phyloP scores from a whole-genome alignment of 2,888 invertebrate species.

The Lasioglossum calceatum region DNA sequence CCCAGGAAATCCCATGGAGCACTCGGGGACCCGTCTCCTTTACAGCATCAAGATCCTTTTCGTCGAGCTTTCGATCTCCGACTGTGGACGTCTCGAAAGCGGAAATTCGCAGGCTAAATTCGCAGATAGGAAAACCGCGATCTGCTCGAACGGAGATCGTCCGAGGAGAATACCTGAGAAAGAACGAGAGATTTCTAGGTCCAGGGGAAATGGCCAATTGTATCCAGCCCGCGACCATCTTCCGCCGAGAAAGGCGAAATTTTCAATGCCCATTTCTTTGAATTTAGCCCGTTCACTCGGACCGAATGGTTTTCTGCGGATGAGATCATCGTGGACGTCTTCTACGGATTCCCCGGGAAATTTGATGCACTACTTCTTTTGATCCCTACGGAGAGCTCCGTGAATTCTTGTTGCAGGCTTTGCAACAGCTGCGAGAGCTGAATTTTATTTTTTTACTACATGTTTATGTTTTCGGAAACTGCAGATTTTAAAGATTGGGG shows the following conservation, averaged over 20 bases:
- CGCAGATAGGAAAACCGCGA: not conserved
- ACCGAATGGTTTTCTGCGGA: not conserved
- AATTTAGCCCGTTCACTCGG: not conserved
- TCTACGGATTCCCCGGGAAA: not conserved
- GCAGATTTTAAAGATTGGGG: not conserved
- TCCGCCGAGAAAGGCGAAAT: not conserved
- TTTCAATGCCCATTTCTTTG: not conserved
- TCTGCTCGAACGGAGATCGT: not conserved
- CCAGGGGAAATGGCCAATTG: slow-evolving; percentile 5
- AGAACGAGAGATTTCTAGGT: slow-evolving; percentile 24
- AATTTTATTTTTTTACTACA: not conserved
- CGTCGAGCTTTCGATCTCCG: slow-evolving; percentile 15
- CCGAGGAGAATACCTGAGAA: not conserved
- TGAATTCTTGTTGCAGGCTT: too few species aligned
- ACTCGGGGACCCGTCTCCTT: not conserved
- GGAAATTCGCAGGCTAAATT: not conserved
- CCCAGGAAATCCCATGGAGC: not conserved
- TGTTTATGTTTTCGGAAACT: not conserved
- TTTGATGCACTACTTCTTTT: not conserved
- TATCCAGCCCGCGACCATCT: not conserved
- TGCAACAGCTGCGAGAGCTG: not conserved
- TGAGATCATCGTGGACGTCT: not conserved
- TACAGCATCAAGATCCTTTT: not conserved
- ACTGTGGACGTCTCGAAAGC: not conserved
- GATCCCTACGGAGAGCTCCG: not conserved